Base-by-base conservation (phyloP, 2,888 invertebrate species). In the Dione juno region DNA sequence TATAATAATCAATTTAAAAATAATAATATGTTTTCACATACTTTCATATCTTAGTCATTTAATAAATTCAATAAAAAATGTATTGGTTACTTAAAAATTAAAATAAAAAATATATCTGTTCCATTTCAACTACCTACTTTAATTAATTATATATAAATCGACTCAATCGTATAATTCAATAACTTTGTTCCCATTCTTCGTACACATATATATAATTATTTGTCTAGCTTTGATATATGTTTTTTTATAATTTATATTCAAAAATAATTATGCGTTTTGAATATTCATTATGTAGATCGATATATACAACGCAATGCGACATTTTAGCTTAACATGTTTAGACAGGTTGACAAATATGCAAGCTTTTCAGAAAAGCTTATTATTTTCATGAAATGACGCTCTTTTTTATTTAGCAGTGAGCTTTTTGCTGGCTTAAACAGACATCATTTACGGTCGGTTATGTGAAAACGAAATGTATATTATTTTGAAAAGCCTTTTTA, bases 231-330 rank as follows among this genome's bases (percentile, higher is more conserved):
- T 50, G 19, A 6, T 19, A 50, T 11, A 19, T 45, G 3, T 45
- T 45, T 45, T 45, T n/a, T 14, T n/a, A 5, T 43, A 5, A 28
- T 28, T 45, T 45, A 45, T 6, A 7, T n/a, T 45, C 10, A 37
- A 11, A 54, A 37, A 54, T 54, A 54, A n/a, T 54, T 13, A 0
- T 37, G 10, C 35, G 9, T n/a, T 53, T 10, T 54, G 10, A 54
- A 54, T 54, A 57, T 40, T 40, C 37, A 57, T 57, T 40, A 40
- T 13, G 11, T 16, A 16, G 37, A 57, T 57, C 40, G n/a, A 57
- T 40, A 57, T 54, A 28, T 35, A 57, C 11, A 37, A 40, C 40
- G 57, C 57, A 57, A 40, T 57, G 57, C 57, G 40, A 57, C 16
- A 7, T 10, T 40, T 16, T 57, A 19, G 11, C 16, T 57, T 16